Base-by-base conservation (phyloP, 2,113 vertebrate genomes). In the Rutilus rutilus region DNA sequence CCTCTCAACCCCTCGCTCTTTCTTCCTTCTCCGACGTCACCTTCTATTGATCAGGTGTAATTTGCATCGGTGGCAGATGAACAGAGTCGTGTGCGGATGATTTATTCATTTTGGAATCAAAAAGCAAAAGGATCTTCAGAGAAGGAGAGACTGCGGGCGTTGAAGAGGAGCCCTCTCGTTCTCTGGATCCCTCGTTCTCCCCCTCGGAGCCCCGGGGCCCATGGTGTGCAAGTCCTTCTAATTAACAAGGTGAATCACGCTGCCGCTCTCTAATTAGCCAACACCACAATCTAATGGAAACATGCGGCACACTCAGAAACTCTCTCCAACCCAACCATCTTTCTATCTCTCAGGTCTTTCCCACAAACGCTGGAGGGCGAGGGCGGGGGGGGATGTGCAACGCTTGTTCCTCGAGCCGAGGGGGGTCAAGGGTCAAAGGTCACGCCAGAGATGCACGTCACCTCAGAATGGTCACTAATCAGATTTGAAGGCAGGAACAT, bases 191-290 rank as follows among this genome's bases (percentile, higher is more conserved):
- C 78, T 71, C 65, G 57, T 67, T 87, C 21, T 81, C 65, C 75
- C 79, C 67, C 85, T 86, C 78, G 19, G 74, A 54, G 94, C 96
- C 97, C 94, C 88, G 92, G 91, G 96, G 96, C 95, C 92, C 93
- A 94, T 95, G 94, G 95, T 96, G 96, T 96, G 96, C 96, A 95
- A 97, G 97, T 97, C 97, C 96, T 97, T 97, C 97, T 99, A 98
- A 99, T 99, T 99, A 99, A 98, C 97, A 98, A 99, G 98, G 98
- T 99, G 98, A 98, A 98, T 97, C 97, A 96, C 96, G 96, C 97
- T 93, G 97, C 96, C 95, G 95, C 95, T 96, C 96, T 96, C 97
- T 99, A 99, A 99, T 99, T 99, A 99, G 97, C 94, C 96, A 97
- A 97, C 97, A 96, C 96, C 97, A 97, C 97, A 97, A 98, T 96